Evolutionary conservation across 1,140 invertebrate species (phyloP).

Genomic region (Achatina immaculata): DNA sequence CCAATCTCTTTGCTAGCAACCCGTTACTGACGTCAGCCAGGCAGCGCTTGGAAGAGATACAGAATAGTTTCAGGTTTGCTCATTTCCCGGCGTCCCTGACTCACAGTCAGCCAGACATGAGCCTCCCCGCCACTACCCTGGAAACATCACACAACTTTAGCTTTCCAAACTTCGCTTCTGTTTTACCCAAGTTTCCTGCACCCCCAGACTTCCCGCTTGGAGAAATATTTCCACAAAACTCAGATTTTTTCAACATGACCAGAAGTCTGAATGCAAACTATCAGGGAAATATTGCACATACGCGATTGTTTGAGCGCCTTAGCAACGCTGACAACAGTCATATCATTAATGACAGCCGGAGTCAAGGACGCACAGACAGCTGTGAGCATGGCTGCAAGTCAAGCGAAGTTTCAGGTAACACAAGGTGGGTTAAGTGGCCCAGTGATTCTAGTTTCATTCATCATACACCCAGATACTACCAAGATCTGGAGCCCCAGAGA

Average conservation of each 20-base stretch:
- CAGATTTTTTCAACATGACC: constrained; percentile 30
- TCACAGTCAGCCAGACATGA: constrained; percentile 28
- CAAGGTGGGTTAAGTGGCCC: constrained; percentile 18
- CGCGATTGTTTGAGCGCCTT: background rate
- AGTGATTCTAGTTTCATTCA: constrained; percentile 25
- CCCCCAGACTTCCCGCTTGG: constrained; percentile 26
- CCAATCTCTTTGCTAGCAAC: constrained; percentile 20
- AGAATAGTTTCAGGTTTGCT: constrained; percentile 2
- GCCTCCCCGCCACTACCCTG: background rate
- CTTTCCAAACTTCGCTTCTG: constrained; percentile 17
- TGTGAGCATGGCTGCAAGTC: background rate
- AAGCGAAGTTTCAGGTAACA: background rate
- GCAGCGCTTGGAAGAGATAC: constrained; percentile 12
- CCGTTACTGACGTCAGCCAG: constrained; percentile 23
- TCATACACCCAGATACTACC: background rate
- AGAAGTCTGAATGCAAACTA: constrained; percentile 29
- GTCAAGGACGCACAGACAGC: background rate
- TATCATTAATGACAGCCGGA: background rate
- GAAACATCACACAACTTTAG: constrained; percentile 26
- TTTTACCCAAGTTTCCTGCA: constrained; percentile 25
- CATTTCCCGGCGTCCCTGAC: background rate
- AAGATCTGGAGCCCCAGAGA: background rate
- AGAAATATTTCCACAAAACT: background rate
- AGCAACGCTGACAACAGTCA: background rate
- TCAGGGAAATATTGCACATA: background rate